Evolutionary conservation across 2,888 invertebrate species (phyloP), one percentile per base, ranked within the genome.

Genomic region (Allygus modestus): DNA sequence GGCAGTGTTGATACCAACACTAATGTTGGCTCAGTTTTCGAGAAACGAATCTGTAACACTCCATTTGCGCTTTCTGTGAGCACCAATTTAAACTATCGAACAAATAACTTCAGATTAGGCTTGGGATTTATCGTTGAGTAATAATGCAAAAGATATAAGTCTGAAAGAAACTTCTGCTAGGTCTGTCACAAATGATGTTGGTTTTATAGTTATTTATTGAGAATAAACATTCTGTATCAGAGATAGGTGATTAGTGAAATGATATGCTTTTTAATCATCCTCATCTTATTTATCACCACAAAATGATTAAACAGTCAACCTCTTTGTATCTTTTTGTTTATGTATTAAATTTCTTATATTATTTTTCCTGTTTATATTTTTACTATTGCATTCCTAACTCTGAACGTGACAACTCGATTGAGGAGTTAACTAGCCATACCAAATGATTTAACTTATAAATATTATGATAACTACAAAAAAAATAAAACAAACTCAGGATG

Each of bases 1-100:
- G 98, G 98, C 88, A 97, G 97, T 91, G 92, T 97, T 81, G 97
- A 98, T 91, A 96, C 97, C 71, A 97, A 97, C 90, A 97, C 97
- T 97, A 96, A 95, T 87, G 96, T 99, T 12, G 97, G 97, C 82
- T 98, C 97, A 0, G 97, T 97, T 1, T 91, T 99, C 88, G 99
- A 99, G 91, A 99, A 99, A 92, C 97, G 97, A 90, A 92, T 99
- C 54, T 94, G 94, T 88, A 98, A 98, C 0, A 92, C 99, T 89
- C 99, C 99, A 71, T 98, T 99, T 91, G 96, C 97, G 9, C 96
- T 99, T 89, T 96, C 97, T 4, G 92, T 99, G 61, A 98, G 98
- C 88, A 98, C 97, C 84, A 94, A 97, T 91, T 93, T 98, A 89
- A 98, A 98, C 92, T 98, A 99, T 90, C 94, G 94, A 85, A 99